Percentiles rank a stretch among this genome's conserved stretches.
These are phyloP conservation scores for Mesorhabditis belari DNA, from an alignment of 2,888 invertebrate species.

Conservation along the genomic window DNA sequence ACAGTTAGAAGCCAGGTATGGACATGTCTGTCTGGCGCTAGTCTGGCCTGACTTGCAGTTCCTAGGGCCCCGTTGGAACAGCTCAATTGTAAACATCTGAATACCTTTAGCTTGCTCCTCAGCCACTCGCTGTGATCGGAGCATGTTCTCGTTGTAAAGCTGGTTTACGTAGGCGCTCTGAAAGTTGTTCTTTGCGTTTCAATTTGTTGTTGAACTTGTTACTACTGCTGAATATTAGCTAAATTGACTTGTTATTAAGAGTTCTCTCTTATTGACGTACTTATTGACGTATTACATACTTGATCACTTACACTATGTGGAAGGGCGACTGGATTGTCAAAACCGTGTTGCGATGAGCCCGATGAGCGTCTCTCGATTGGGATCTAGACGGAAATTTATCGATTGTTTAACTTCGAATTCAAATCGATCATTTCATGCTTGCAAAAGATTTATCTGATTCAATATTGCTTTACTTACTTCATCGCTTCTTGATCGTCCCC, in stretches of 20 bases:
- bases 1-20: not conserved
- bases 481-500: not conserved
- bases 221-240: not conserved
- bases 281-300: not conserved
- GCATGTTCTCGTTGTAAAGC: constrained; percentile 37
- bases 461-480: constrained; percentile 5
- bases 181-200: constrained; percentile 5
- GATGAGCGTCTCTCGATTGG: no score
- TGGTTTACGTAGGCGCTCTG: constrained; percentile 52
- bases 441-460: not conserved
- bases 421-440: not conserved
- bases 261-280: not conserved
- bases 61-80: no score
- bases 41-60: no score
- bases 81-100: no score
- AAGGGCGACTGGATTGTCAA: constrained; percentile 26
- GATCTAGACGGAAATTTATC: no score
- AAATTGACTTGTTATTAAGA: not conserved
- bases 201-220: not conserved
- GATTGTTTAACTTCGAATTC: not conserved
- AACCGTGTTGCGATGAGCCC: no score
- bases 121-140: constrained; percentile 17
- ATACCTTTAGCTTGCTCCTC: constrained; percentile 19
- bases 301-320: constrained; percentile 15
- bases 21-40: no score